Percentiles rank a stretch among this genome's conserved stretches.
Evolutionary conservation across 2,888 invertebrate genomes (phyloP).

Genomic region (Meta bourneti): DNA sequence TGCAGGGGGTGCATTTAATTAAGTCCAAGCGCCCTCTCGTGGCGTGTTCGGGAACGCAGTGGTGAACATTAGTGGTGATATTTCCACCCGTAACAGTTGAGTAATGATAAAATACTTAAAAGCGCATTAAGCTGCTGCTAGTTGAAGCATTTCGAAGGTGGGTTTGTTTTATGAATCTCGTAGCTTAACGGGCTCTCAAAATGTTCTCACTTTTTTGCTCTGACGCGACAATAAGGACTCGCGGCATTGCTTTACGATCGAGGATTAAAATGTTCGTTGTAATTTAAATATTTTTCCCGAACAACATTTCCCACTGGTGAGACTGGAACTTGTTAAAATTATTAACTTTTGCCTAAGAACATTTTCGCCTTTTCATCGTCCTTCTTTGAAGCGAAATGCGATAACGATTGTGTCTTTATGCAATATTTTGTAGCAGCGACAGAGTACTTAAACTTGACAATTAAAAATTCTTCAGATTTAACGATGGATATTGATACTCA

Average conservation of each 20-base stretch:
- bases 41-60: constrained; percentile 7
- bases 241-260: constrained; percentile 44
- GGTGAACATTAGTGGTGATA: constrained; percentile 14
- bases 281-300: neutral
- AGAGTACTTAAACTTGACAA: no score
- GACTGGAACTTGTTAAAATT: neutral
- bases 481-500: no score
- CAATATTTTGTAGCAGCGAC: no score
- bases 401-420: no score
- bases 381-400: no score
- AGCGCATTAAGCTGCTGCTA: constrained; percentile 8
- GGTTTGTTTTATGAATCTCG: constrained; percentile 54
- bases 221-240: neutral
- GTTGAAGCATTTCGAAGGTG: constrained; percentile 25
- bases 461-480: no score
- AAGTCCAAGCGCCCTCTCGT: constrained; percentile 45
- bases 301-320: no score
- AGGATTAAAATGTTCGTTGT: constrained; percentile 47
- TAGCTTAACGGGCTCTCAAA: constrained; percentile 10
- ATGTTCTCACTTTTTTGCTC: neutral
- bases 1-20: constrained; percentile 31
- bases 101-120: constrained; percentile 45
- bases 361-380: neutral
- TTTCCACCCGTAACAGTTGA: neutral
- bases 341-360: neutral